Percentiles rank a stretch among this genome's conserved stretches.
Evolutionary conservation across 2,888 invertebrate species (phyloP).

Genomic region (Physocephala rufipes): DNA sequence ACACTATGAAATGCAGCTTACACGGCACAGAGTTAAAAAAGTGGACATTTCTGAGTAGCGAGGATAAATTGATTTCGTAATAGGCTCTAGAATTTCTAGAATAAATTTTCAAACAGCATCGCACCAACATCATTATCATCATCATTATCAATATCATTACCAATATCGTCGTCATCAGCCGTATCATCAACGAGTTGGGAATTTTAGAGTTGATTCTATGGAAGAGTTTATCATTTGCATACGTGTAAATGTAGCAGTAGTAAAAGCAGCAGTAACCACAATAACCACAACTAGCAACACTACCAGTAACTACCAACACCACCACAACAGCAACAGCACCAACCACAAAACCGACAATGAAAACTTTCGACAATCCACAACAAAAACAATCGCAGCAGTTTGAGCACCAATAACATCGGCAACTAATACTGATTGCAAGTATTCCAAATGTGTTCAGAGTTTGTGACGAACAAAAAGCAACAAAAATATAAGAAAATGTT

Average conservation of each 20-base stretch:
- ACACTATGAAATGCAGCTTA: background rate
- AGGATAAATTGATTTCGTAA: conserved; percentile 1
- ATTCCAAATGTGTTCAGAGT: background rate
- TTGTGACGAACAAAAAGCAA: no score
- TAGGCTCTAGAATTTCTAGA: background rate
- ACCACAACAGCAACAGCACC: no score
- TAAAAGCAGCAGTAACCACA: background rate
- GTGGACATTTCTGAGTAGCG: background rate
- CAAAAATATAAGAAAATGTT: no score
- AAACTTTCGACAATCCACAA: no score
- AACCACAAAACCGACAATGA: no score
- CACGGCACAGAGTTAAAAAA: background rate
- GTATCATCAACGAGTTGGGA: background rate
- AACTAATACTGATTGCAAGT: background rate
- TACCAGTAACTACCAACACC: no score
- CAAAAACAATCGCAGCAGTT: background rate
- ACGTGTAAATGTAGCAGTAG: background rate
- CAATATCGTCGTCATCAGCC: background rate
- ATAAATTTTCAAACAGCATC: conserved; percentile 10
- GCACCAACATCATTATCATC: background rate
- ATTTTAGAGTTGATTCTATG: background rate
- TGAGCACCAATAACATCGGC: background rate
- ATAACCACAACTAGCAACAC: no score
- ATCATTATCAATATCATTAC: background rate
- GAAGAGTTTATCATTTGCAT: conserved; percentile 14